Conservation (phyloP, 2,113 vertebrate species). For the Poeciliopsis prolifica region DNA sequence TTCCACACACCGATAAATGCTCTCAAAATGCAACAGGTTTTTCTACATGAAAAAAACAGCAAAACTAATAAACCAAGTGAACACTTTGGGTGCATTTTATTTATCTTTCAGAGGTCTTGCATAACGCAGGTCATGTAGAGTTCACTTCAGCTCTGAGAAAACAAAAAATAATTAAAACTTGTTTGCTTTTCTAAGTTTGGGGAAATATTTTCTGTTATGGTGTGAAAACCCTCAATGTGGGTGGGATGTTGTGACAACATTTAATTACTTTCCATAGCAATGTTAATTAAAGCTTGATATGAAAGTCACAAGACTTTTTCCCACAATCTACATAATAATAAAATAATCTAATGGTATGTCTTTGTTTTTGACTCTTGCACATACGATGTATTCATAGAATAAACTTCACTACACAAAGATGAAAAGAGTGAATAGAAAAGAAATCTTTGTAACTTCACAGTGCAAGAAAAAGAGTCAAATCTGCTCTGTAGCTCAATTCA, state of each 20-base stretch:
- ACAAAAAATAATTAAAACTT: background rate
- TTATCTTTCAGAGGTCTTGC: background rate
- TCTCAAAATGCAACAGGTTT: background rate
- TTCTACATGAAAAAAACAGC: background rate
- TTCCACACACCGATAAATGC: background rate
- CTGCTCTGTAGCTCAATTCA: background rate
- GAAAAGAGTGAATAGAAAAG: background rate
- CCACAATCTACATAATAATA: background rate
- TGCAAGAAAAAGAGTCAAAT: background rate
- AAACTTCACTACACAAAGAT: background rate
- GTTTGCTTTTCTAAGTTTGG: conserved; percentile 5
- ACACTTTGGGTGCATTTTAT: conserved; percentile 1
- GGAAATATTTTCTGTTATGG: fast-evolving
- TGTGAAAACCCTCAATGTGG: conserved; percentile 14
- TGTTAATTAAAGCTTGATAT: conserved; percentile 24
- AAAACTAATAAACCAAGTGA: background rate
- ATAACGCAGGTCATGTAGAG: conserved; percentile 19
- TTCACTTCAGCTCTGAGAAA: conserved; percentile 15
- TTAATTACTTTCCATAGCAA: conserved; percentile 7
- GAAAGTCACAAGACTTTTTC: background rate
- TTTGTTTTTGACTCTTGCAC: background rate
- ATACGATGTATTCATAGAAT: background rate
- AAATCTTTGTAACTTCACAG: too few relatives aligned
- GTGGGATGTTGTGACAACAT: background rate
- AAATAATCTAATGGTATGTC: background rate